phyloP scores from a whole-genome alignment of 2,113 vertebrate species.

The Saccopteryx bilineata region DNA sequence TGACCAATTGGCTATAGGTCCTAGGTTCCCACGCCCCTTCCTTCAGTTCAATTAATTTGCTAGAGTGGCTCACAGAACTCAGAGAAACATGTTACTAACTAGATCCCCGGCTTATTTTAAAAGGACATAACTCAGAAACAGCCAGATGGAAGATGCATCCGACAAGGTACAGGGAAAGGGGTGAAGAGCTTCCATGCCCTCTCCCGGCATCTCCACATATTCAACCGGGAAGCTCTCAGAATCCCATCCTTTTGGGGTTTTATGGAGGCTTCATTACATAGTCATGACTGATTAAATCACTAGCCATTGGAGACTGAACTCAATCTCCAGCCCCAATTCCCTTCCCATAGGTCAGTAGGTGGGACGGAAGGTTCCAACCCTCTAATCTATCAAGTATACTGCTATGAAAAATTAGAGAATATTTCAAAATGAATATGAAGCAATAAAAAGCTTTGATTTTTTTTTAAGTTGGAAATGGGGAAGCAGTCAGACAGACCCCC shows the following conservation, averaged over 20 bases:
- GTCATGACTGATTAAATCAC: not conserved
- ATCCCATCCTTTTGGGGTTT: not conserved
- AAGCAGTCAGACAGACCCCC: too few relatives aligned
- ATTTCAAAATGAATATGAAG: too few relatives aligned
- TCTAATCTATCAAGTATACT: not conserved
- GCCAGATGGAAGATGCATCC: not conserved
- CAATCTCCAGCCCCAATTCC: not conserved
- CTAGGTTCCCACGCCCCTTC: not conserved
- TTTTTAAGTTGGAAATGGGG: too few relatives aligned
- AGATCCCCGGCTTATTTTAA: not conserved
- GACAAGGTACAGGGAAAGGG: not conserved
- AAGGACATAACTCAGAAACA: not conserved
- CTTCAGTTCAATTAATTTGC: not conserved
- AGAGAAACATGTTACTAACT: not conserved
- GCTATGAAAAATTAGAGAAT: too few relatives aligned
- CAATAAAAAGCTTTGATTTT: too few relatives aligned
- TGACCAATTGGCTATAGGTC: not conserved
- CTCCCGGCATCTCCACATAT: not conserved
- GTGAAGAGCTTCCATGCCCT: not conserved
- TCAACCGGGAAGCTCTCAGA: not conserved
- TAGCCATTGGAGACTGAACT: not conserved
- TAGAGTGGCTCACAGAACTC: not conserved
- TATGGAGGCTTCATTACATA: not conserved
- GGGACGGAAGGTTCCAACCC: not conserved
- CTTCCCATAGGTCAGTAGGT: not conserved